Evolutionary conservation across 2,113 vertebrate genomes (phyloP).

Genomic region (Ageneiosus marmoratus): DNA sequence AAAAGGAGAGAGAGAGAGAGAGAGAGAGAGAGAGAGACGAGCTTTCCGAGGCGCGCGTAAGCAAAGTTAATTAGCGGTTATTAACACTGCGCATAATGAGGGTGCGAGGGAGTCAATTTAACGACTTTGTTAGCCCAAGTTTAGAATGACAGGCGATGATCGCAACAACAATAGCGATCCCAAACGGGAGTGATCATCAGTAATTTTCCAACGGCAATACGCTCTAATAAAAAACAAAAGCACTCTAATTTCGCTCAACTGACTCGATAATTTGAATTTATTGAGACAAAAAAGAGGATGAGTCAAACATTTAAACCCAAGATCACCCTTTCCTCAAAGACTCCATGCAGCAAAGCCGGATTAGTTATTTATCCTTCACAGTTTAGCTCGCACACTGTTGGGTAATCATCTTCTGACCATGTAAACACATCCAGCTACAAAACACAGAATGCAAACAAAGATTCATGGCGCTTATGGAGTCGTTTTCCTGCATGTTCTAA

Average conservation of each 20-base stretch:
- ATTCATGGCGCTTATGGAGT: background rate
- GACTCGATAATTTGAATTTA: slow-evolving; percentile 81
- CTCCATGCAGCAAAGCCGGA: background rate
- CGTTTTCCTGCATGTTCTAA: background rate
- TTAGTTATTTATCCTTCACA: background rate
- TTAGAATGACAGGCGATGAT: slow-evolving; percentile 80
- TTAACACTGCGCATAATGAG: slow-evolving; percentile 81
- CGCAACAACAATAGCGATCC: slow-evolving; percentile 77
- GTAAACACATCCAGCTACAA: background rate
- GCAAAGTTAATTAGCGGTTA: slow-evolving; percentile 84
- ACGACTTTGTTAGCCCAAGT: slow-evolving; percentile 81
- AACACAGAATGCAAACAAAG: no score
- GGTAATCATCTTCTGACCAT: background rate
- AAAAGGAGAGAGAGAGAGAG: slow-evolving; percentile 41
- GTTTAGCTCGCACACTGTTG: background rate
- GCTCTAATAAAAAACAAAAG: slow-evolving; percentile 80
- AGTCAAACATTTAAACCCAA: slow-evolving; percentile 76
- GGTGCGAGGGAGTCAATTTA: slow-evolving; percentile 83
- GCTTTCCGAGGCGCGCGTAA: slow-evolving; percentile 75
- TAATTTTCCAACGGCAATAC: slow-evolving; percentile 78
- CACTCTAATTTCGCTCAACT: slow-evolving; percentile 78
- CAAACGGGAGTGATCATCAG: slow-evolving; percentile 74
- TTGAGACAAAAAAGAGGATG: slow-evolving; percentile 71
- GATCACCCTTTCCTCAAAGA: slow-evolving; percentile 61
- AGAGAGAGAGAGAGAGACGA: slow-evolving; percentile 52